Conservation (phyloP, 2,888 invertebrate genomes). For the Andrena chrysosceles region DNA sequence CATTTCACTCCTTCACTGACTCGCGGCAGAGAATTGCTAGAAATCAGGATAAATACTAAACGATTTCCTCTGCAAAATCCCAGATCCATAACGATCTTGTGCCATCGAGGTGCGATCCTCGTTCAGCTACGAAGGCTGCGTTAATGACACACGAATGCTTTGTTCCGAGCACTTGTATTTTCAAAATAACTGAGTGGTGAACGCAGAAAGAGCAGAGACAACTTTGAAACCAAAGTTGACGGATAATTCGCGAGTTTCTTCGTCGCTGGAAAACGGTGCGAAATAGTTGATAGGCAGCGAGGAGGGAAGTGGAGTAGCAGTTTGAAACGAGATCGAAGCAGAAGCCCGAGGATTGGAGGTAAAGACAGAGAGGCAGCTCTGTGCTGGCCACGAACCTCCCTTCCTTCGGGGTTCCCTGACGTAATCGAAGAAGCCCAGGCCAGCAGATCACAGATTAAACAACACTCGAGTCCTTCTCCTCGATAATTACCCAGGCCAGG, state of each 20-base stretch:
- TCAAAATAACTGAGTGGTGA: too few relatives aligned
- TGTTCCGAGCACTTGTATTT: too few relatives aligned
- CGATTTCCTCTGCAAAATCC: constrained; percentile 45
- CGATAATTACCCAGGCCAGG: constrained; percentile 83
- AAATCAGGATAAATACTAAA: constrained; percentile 38
- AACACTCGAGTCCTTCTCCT: constrained; percentile 82
- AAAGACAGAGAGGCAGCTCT: constrained; percentile 31
- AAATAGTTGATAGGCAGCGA: not conserved
- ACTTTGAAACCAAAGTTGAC: not conserved
- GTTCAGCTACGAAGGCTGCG: too few relatives aligned
- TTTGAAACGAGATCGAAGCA: not conserved
- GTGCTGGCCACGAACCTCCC: constrained; percentile 31
- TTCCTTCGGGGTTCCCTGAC: constrained; percentile 73
- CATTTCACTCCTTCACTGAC: constrained; percentile 50
- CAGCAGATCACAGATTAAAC: constrained; percentile 84
- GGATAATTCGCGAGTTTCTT: constrained; percentile 2
- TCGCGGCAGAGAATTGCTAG: constrained; percentile 48
- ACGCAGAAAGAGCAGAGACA: too few relatives aligned
- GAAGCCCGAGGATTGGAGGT: constrained; percentile 11
- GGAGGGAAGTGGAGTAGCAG: not conserved
- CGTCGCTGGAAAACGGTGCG: constrained; percentile 19
- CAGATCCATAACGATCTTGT: constrained; percentile 33
- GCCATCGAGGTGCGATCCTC: not conserved
- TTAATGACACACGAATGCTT: too few relatives aligned
- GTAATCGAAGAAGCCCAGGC: constrained; percentile 79